phyloP scores from a whole-genome alignment of 2,888 invertebrate genomes.

The Leptopterna dolabrata region DNA sequence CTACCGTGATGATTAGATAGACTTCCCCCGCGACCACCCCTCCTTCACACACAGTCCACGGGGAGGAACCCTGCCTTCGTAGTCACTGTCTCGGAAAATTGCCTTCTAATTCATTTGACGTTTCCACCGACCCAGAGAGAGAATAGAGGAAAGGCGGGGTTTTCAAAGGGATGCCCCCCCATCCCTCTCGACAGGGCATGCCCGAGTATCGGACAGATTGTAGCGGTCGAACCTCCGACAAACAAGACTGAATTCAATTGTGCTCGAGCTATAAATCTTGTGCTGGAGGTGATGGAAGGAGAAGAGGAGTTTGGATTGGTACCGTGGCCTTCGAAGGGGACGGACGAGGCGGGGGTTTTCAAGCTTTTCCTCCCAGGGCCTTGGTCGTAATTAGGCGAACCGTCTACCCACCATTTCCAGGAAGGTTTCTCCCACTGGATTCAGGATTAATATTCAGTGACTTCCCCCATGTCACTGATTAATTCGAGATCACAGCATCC shows the following conservation, averaged over 20 bases:
- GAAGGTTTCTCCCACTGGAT: constrained; percentile 17
- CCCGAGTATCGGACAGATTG: constrained; percentile 50
- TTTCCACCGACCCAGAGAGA: constrained; percentile 21
- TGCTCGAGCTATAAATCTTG: constrained; percentile 54
- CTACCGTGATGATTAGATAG: constrained; percentile 49
- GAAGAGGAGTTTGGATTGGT: constrained; percentile 21
- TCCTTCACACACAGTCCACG: not conserved
- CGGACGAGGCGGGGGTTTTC: not conserved
- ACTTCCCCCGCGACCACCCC: not conserved
- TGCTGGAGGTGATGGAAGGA: not conserved
- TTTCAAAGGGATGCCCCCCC: not conserved
- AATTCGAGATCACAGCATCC: constrained; percentile 8
- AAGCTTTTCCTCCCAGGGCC: not conserved
- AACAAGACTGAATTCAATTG: constrained; percentile 56
- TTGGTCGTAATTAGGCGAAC: constrained; percentile 36
- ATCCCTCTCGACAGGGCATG: not conserved
- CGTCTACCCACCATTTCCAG: not conserved
- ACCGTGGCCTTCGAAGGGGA: not conserved
- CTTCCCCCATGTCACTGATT: constrained; percentile 25
- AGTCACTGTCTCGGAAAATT: constrained; percentile 52
- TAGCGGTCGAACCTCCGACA: constrained; percentile 53
- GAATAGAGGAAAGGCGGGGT: not conserved
- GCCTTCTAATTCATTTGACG: constrained; percentile 55
- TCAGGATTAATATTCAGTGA: constrained; percentile 45
- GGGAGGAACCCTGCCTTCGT: not conserved